These are phyloP conservation scores for Porites rus DNA, from an alignment of 92 coral and sea anemone species.

Conservation along the genomic window DNA sequence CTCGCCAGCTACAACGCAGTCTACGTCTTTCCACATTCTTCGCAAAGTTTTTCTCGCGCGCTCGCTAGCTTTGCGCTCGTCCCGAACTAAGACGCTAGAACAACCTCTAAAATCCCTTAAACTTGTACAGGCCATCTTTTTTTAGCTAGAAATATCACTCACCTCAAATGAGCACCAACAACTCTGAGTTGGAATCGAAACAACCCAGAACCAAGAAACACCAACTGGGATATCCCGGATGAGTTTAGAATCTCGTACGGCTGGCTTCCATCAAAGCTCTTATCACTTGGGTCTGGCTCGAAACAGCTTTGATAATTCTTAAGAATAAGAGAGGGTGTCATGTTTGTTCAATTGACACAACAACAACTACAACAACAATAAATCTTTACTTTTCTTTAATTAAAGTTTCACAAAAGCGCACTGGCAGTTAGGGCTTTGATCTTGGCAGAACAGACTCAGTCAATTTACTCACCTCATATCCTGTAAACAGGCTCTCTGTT, in stretches of 20 bases:
- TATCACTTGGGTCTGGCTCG: slow-evolving; percentile 7
- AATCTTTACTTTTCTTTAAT: too few species aligned
- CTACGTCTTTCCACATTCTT: too few species aligned
- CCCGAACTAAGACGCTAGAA: too few species aligned
- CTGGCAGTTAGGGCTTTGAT: too few species aligned
- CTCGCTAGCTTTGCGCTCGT: too few species aligned
- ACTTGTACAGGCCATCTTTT: background rate
- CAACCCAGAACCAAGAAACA: slow-evolving; percentile 66
- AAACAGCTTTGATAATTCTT: slow-evolving; percentile 83
- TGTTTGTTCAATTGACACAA: background rate
- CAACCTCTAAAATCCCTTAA: background rate
- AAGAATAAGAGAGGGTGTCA: background rate
- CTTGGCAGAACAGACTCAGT: too few species aligned
- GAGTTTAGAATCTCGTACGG: slow-evolving; percentile 81
- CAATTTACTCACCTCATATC: too few species aligned
- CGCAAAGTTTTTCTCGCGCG: too few species aligned
- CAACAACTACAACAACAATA: too few species aligned
- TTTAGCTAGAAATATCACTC: background rate
- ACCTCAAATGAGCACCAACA: slow-evolving; percentile 80
- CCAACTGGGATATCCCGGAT: slow-evolving; percentile 70
- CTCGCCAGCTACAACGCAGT: too few species aligned
- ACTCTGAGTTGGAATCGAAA: slow-evolving; percentile 65
- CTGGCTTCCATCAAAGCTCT: slow-evolving; percentile 63
- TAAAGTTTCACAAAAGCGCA: too few species aligned
- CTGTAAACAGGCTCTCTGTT: too few species aligned